A percentile compares a stretch with the other conserved stretches of the same genome.
These are phyloP conservation scores for Chrysaora quinquecirrha DNA, from an alignment of 30 jellyfish, hydroid and myxozoan species.

Conservation along the genomic window DNA sequence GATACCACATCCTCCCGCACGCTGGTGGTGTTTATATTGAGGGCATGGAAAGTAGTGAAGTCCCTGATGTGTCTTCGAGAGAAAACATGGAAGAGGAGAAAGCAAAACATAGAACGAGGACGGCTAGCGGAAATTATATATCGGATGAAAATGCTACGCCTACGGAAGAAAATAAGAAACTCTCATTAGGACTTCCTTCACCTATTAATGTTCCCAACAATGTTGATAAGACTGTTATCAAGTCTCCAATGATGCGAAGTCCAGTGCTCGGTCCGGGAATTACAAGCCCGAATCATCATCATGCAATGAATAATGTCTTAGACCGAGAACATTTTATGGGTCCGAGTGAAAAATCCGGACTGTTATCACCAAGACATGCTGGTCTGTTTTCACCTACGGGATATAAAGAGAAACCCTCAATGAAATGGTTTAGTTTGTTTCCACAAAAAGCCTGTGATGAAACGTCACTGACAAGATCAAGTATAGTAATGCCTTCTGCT, in stretches of 20 bases:
- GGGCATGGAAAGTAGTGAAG: conserved; percentile 92
- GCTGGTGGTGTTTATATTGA: conserved; percentile 99
- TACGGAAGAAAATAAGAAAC: conserved; percentile 28
- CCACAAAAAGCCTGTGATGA: conserved; percentile 77
- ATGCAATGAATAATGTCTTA: conserved; percentile 1
- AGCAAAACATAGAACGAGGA: conserved; percentile 29
- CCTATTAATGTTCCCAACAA: not conserved
- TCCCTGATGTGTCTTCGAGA: conserved; percentile 27
- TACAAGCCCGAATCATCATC: conserved; percentile 14
- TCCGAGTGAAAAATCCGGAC: conserved; percentile 4
- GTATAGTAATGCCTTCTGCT: conserved; percentile 47
- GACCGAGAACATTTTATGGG: conserved; percentile 3
- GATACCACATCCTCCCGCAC: conserved; percentile 92
- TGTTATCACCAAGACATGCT: conserved; percentile 48
- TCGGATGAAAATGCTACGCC: conserved; percentile 64
- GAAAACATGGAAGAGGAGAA: conserved; percentile 32
- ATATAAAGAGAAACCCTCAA: not conserved
- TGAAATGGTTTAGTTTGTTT: conserved; percentile 59
- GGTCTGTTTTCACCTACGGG: not conserved
- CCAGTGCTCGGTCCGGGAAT: conserved; percentile 43
- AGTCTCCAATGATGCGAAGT: conserved; percentile 42
- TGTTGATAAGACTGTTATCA: conserved; percentile 14
- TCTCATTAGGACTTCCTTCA: not conserved
- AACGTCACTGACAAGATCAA: conserved; percentile 54
- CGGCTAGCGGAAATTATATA: conserved; percentile 29